Conservation (phyloP, 2,113 vertebrate genomes). For the Turdus rufiventris region DNA sequence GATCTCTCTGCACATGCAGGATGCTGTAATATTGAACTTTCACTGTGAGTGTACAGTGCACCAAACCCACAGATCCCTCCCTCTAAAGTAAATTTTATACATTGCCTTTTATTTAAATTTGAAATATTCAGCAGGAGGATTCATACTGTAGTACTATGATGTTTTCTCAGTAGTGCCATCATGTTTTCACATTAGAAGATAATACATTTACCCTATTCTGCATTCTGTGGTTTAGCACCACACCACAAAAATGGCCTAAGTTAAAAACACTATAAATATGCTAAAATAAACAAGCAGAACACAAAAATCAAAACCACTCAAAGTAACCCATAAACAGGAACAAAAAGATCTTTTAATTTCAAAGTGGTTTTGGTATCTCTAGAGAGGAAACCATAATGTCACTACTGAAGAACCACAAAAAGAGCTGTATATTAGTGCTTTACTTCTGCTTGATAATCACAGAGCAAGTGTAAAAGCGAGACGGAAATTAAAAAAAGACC, state of each 20-base stretch:
- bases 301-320: neutral
- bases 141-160: neutral
- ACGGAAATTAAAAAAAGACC: neutral
- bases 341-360: slow-evolving; percentile 17
- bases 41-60: neutral
- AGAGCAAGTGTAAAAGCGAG: neutral
- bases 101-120: neutral
- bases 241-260: neutral
- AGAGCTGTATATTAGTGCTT: neutral
- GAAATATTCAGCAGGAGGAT: neutral
- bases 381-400: neutral
- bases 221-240: neutral
- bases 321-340: neutral
- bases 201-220: neutral
- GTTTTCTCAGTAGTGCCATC: neutral
- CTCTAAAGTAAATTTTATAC: neutral
- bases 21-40: neutral
- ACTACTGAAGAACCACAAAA: neutral
- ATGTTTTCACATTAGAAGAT: neutral
- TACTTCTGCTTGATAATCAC: neutral
- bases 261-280: slow-evolving; percentile 8
- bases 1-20: neutral
- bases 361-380: slow-evolving; percentile 5
- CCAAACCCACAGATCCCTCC: neutral
- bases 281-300: neutral